Base-by-base conservation (phyloP, 1,140 invertebrate species). In the Caerostris extrusa region DNA sequence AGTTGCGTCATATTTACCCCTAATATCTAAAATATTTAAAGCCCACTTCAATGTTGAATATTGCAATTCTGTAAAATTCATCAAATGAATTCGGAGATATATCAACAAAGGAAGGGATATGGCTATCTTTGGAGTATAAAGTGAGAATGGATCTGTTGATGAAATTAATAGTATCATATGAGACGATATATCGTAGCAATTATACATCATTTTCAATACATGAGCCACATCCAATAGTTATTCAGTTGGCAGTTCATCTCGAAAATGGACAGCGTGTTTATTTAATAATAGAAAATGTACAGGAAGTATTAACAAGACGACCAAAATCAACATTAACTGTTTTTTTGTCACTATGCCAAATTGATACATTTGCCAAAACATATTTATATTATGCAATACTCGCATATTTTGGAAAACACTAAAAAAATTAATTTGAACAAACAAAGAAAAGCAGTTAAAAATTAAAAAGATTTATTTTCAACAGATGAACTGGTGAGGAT, bases 1-100 rank as follows among this genome's bases (percentile, higher is more conserved):
- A 96, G 95, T 97, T 89, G 96, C 97, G 57, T 96, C 96, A 90
- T 97, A 97, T 96, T 96, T 96, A 93, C 96, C 96, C 17, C 91
- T 96, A 8, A 95, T 97, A 14, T 95, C 95, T 6, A 96, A 96
- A 96, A 83, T 95, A 87, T 97, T 96, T 94, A 95, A 97, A 92
- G 95, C 96, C 57, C 96, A 97, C 94, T 95, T 96, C 55, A 97
- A 97, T 94, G 96, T 96, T 14, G 96, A 97, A 95, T 96, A 95
- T 94, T 97, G 96, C 95, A 95, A 95, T 95, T 96, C 96, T 14
- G 85, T 97, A 64, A 96, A 96, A 95, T 95, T 95, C 55, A 96
- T 97, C 55, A 64, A 96, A 95, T 96, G 97, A 94, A 95, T 95
- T 86, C 92, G 61, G 5, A 87, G 81, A 87, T 58, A 88, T 67